phyloP scores from a whole-genome alignment of 2,888 invertebrate species.

The Archaeoteleia sp. region DNA sequence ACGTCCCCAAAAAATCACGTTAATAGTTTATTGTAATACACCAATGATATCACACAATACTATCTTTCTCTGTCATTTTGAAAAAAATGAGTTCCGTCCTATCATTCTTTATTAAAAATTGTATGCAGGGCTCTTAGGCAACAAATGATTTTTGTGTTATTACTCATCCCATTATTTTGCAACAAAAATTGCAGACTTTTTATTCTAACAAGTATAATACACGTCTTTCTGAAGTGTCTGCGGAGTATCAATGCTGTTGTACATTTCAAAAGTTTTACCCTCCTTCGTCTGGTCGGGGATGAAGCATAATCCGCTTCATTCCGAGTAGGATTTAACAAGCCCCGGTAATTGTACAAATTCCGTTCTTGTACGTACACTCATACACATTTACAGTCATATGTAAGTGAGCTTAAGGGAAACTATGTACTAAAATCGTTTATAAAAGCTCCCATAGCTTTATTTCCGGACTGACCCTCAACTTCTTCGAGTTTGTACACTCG shows the following conservation, averaged over 20 bases:
- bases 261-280: slow-evolving; percentile 30
- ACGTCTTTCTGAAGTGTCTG: slow-evolving; percentile 27
- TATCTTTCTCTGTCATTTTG: too few species aligned
- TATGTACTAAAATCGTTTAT: slow-evolving; percentile 21
- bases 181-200: slow-evolving; percentile 16
- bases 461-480: slow-evolving; percentile 12
- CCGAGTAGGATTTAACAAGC: slow-evolving; percentile 40
- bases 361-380: slow-evolving; percentile 15
- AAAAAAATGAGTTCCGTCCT: too few species aligned
- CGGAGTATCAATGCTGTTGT: slow-evolving; percentile 22
- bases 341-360: slow-evolving; percentile 40
- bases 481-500: too few species aligned
- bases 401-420: slow-evolving; percentile 21
- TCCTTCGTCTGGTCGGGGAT: slow-evolving; percentile 32
- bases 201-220: slow-evolving; percentile 7
- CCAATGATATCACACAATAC: too few species aligned
- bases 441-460: slow-evolving; percentile 10
- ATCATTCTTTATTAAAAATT: too few species aligned
- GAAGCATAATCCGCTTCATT: slow-evolving; percentile 37
- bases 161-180: too few species aligned
- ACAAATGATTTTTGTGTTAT: too few species aligned
- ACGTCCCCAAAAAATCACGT: too few species aligned
- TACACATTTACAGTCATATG: slow-evolving; percentile 15
- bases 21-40: too few species aligned
- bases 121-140: too few species aligned